Conservation (phyloP, 2,797 vertebrate species). For the Myotis pilosus region DNA sequence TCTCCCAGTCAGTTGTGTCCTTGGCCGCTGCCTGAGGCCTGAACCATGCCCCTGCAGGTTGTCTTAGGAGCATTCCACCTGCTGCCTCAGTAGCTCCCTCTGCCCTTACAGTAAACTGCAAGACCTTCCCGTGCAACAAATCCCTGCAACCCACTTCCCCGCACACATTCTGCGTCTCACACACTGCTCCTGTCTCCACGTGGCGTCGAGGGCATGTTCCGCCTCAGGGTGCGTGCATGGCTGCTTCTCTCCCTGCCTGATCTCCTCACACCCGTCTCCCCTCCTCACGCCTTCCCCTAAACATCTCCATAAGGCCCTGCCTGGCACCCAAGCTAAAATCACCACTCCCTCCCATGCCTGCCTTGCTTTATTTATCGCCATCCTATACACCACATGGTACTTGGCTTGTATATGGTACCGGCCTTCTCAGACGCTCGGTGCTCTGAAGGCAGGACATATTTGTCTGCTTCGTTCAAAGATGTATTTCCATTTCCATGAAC, state of each 20-base stretch:
- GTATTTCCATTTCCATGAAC: not conserved
- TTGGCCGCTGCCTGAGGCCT: not conserved
- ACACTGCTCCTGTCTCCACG: fast-evolving
- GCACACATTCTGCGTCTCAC: too few species aligned
- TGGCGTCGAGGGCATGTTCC: not conserved
- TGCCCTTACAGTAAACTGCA: not conserved
- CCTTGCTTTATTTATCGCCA: not conserved
- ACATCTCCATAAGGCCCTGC: not conserved
- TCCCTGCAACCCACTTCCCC: fast-evolving
- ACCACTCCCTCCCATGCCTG: too few species aligned
- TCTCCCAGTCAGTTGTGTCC: not conserved
- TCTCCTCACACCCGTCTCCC: not conserved
- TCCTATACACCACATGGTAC: fast-evolving
- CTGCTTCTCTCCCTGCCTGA: not conserved
- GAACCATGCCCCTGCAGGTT: not conserved
- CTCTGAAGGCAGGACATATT: not conserved
- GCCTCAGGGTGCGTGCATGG: fast-evolving
- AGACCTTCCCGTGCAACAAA: not conserved
- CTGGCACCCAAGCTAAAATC: not conserved
- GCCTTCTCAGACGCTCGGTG: not conserved
- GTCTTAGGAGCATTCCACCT: not conserved
- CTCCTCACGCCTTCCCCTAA: not conserved
- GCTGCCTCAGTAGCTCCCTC: not conserved
- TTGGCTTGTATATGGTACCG: not conserved
- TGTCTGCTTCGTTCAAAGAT: not conserved